phyloP scores from a whole-genome alignment of 2,888 invertebrate species.

The Diarsia rubi region DNA sequence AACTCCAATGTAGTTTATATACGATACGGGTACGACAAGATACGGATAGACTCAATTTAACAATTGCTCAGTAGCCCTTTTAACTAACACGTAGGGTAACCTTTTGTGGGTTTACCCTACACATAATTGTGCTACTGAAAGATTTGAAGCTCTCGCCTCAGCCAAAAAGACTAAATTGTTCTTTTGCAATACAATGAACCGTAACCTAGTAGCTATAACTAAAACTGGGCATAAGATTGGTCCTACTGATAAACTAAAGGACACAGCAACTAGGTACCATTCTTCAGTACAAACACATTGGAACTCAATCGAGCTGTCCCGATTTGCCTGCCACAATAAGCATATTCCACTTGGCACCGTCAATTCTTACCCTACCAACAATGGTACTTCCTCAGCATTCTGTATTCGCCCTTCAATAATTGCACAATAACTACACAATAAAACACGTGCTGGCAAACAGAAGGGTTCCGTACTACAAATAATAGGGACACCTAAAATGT shows the following conservation, averaged over 20 bases:
- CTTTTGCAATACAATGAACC: neutral
- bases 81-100: no score
- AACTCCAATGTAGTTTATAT: neutral
- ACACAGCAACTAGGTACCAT: neutral
- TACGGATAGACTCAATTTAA: neutral
- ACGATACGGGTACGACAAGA: neutral
- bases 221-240: neutral
- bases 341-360: constrained; percentile 47
- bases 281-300: neutral
- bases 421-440: constrained; percentile 88
- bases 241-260: neutral
- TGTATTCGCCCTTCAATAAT: constrained; percentile 79
- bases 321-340: constrained; percentile 46
- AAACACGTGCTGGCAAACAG: constrained; percentile 87
- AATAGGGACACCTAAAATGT: constrained; percentile 77
- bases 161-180: neutral
- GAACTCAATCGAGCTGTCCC: neutral
- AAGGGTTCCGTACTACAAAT: constrained; percentile 80
- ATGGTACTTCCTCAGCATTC: constrained; percentile 81
- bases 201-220: neutral
- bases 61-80: neutral
- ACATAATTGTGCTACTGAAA: neutral
- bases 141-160: neutral
- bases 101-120: no score
- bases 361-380: constrained; percentile 66